Evolutionary conservation across 2,113 vertebrate genomes (phyloP).

Genomic region (Uropsilus gracilis): DNA sequence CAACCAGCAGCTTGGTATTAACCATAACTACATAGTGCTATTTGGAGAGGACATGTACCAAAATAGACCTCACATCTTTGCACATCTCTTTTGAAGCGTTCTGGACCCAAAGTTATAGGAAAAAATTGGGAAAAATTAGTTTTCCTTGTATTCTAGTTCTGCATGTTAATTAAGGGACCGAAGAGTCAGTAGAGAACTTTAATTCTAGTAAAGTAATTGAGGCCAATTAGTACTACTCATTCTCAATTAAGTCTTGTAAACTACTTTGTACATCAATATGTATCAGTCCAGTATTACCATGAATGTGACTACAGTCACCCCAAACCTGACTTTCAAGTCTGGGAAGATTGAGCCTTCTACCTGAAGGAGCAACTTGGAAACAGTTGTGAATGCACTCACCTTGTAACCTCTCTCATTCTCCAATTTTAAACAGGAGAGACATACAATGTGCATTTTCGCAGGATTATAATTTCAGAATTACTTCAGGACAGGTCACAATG

Average conservation of each 20-base stretch:
- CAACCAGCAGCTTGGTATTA: background rate
- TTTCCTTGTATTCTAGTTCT: background rate
- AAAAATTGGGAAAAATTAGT: background rate
- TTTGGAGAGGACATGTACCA: background rate
- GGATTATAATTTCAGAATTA: background rate
- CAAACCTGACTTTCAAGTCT: background rate
- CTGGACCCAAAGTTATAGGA: background rate
- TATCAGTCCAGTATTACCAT: too few relatives aligned
- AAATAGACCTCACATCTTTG: conserved; percentile 11
- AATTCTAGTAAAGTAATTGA: background rate
- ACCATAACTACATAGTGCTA: background rate
- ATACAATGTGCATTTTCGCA: background rate
- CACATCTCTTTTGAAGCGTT: background rate
- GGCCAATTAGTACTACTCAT: background rate
- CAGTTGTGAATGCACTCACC: background rate
- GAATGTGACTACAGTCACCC: background rate
- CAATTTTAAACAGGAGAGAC: background rate
- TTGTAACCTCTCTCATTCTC: background rate
- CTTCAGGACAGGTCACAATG: background rate
- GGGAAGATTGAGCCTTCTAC: background rate
- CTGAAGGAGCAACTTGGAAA: background rate
- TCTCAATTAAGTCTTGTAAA: background rate
- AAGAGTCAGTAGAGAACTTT: background rate
- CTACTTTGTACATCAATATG: background rate
- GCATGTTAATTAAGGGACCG: background rate